phyloP scores from a whole-genome alignment of 2,888 invertebrate genomes.

The Acleris literana region DNA sequence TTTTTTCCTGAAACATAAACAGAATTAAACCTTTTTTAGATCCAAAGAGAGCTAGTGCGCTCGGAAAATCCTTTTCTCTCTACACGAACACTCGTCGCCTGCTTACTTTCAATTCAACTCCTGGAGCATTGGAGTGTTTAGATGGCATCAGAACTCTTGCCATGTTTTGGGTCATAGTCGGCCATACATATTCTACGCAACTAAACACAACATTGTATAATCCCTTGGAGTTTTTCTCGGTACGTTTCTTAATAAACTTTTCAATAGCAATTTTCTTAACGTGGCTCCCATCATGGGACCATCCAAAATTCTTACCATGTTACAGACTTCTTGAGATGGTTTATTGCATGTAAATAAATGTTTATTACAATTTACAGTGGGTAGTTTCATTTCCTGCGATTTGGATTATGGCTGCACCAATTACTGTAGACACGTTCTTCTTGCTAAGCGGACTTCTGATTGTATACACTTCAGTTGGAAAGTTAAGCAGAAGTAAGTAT shows the following conservation, averaged over 20 bases:
- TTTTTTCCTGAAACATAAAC: no score
- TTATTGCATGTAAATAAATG: background rate
- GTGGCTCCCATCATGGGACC: background rate
- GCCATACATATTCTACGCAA: slow-evolving; percentile 60
- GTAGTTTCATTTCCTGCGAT: slow-evolving; percentile 51
- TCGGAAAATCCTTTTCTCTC: slow-evolving; percentile 55
- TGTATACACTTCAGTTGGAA: slow-evolving; percentile 64
- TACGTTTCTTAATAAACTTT: slow-evolving; percentile 42
- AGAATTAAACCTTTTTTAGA: slow-evolving; percentile 13
- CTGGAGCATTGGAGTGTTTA: slow-evolving; percentile 69
- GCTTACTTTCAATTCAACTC: slow-evolving; percentile 55
- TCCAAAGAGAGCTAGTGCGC: slow-evolving; percentile 28
- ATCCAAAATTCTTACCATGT: no score
- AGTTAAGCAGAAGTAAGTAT: slow-evolving; percentile 59
- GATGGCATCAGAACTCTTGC: slow-evolving; percentile 75
- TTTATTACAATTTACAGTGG: slow-evolving; percentile 58
- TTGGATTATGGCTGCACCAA: slow-evolving; percentile 68
- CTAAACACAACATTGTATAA: slow-evolving; percentile 48
- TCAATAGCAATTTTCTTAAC: background rate
- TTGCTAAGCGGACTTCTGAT: slow-evolving; percentile 64
- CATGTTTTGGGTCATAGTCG: slow-evolving; percentile 78
- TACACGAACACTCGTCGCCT: slow-evolving; percentile 70
- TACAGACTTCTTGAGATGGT: background rate
- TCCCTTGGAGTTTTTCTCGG: slow-evolving; percentile 48
- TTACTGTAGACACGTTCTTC: slow-evolving; percentile 87